Base-by-base conservation (phyloP, 2,797 vertebrate genomes). In the Cryptoblepharus egeriae region DNA sequence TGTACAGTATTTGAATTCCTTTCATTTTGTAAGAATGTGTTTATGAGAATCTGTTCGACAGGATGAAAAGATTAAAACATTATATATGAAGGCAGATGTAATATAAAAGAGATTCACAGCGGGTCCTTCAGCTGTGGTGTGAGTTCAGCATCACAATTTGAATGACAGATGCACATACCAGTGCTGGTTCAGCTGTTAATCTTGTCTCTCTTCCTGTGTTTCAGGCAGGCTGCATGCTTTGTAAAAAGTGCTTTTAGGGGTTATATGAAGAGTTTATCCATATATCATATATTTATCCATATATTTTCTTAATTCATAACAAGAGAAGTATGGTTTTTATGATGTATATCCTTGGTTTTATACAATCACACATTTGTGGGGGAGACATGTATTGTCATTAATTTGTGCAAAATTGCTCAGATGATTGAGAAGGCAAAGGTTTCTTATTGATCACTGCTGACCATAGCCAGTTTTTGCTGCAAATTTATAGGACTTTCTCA, bases 91-190 rank as follows among this genome's bases (percentile, higher is more conserved):
- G 26, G 85, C 26, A 70, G 64, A 63, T 61, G n/a, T 78, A 63
- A 32, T 73, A 11, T 26, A 70, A 52, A 71, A 58, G 37, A 30
- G 60, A 65, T 58, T 28, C 16, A 24, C 55, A 74, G 24, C 37
- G 67, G 52, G 49, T 74, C n/a, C 60, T 55, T 67, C 69, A 79
- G 82, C 64, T 73, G 72, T 80, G 64, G 52, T 70, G 64, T 18
- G 52, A 69, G 35, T 57, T 24, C 60, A 12, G 30, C 55, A 79
- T 37, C 42, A 52, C n/a, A 65, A 18, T 60, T 73, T 65, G 49
- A 67, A 42, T 68, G 82, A 60, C 76, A 79, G 52, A 68, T 68
- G 63, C 60, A 79, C 82, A 79, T 73, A 78, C 75, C 35, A 73
- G 22, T 3, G 24, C 26, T 79, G 30, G 8, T 49, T 84, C 61